These are phyloP conservation scores for Orchesellides sinensis DNA, from an alignment of 2,888 invertebrate species.

Conservation along the genomic window DNA sequence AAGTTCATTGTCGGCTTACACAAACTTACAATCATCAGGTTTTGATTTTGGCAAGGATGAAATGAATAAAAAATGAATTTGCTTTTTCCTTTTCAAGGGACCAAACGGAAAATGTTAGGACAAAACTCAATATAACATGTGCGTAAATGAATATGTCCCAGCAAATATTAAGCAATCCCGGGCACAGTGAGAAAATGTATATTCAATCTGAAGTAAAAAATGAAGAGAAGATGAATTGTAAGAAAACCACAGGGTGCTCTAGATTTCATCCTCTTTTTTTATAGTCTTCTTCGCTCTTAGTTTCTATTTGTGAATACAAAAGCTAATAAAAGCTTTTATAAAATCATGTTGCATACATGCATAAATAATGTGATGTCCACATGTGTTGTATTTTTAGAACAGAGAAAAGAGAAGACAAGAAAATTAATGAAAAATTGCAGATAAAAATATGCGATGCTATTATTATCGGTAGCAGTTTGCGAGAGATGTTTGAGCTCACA, in stretches of 20 bases:
- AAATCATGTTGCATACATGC: background rate
- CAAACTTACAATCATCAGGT: no score
- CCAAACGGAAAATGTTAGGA: background rate
- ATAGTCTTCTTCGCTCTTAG: constrained; percentile 21
- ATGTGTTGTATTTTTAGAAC: background rate
- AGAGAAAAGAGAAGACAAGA: constrained; percentile 21
- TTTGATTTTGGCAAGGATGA: no score
- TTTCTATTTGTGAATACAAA: constrained; percentile 24
- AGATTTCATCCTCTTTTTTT: constrained; percentile 12
- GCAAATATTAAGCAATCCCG: background rate
- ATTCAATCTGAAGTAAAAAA: constrained; percentile 13
- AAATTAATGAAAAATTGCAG: constrained; percentile 55
- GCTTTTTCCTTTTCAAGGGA: no score
- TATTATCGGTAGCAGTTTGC: no score
- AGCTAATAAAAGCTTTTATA: background rate
- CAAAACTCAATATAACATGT: background rate
- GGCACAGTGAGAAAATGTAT: background rate
- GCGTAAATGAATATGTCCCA: background rate
- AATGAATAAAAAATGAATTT: no score
- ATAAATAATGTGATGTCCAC: background rate
- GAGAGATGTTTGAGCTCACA: constrained; percentile 19
- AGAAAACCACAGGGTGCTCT: constrained; percentile 56
- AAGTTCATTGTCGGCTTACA: no score
- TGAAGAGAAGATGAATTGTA: no score
- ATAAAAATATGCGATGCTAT: no score